These are phyloP conservation scores for Trichonephila clavata DNA, from an alignment of 1,140 invertebrate species.

Conservation along the genomic window DNA sequence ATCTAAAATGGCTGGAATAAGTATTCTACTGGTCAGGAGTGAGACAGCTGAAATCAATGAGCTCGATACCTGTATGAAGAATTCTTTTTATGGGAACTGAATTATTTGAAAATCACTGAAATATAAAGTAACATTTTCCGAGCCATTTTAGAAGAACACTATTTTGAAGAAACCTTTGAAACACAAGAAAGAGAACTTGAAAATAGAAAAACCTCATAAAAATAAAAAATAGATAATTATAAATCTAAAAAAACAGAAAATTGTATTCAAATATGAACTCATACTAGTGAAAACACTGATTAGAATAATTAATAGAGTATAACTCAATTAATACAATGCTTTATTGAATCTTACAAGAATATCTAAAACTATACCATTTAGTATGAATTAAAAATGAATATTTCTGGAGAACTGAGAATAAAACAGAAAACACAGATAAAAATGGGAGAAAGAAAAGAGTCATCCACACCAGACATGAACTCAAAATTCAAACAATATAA, in stretches of 20 bases:
- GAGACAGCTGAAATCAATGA: conserved; percentile 69
- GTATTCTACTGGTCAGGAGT: conserved; percentile 63
- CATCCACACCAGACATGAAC: not conserved
- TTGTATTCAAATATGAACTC: not conserved
- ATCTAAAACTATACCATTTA: too few relatives aligned
- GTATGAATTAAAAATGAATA: too few relatives aligned
- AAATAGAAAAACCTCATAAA: not conserved
- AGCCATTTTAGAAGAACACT: not conserved
- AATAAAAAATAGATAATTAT: not conserved
- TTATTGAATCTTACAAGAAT: not conserved
- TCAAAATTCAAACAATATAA: not conserved
- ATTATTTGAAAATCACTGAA: conserved; percentile 1
- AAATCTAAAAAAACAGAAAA: not conserved
- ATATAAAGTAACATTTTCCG: not conserved
- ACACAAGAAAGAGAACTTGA: not conserved
- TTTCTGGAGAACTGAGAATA: not conserved
- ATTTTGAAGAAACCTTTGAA: not conserved
- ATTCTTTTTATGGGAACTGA: conserved; percentile 44
- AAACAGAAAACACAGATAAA: not conserved
- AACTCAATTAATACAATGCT: not conserved
- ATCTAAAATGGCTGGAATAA: conserved; percentile 67
- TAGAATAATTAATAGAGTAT: not conserved
- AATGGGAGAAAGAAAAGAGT: not conserved
- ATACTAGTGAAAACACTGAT: not conserved
- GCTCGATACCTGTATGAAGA: conserved; percentile 54